Evolutionary conservation across 1,140 invertebrate genomes (phyloP).

Genomic region (Platyscapa corneri): DNA sequence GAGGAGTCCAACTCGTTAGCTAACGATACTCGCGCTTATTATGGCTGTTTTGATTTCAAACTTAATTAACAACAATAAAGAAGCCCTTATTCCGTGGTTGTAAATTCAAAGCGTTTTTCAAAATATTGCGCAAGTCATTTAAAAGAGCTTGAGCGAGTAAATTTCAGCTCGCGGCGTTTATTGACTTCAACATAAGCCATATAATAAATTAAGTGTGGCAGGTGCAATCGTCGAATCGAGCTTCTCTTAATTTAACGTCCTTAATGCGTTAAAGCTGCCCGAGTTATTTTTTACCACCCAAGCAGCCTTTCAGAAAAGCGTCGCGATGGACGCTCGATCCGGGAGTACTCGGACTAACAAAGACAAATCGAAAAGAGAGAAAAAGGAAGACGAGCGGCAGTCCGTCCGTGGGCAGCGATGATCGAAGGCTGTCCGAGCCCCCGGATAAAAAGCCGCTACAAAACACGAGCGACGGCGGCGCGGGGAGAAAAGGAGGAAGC

Average conservation of each 20-base stretch:
- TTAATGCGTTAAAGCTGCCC: neutral
- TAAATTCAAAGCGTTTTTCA: neutral
- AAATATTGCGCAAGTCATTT: neutral
- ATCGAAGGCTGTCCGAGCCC: too few species aligned
- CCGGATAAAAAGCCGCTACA: neutral
- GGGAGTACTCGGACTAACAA: neutral
- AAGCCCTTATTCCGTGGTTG: neutral
- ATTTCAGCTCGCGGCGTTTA: neutral
- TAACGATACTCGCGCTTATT: neutral
- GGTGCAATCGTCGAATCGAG: neutral
- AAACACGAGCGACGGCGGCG: neutral
- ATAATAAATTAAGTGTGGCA: neutral
- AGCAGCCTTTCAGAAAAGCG: neutral
- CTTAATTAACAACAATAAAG: constrained; percentile 16
- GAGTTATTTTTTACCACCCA: neutral
- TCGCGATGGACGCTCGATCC: neutral
- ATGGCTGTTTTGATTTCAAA: neutral
- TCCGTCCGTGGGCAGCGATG: too few species aligned
- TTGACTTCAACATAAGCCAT: neutral
- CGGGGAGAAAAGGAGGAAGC: neutral
- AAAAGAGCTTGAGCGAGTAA: neutral
- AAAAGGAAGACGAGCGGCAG: too few species aligned
- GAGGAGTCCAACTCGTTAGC: neutral
- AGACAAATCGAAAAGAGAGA: neutral
- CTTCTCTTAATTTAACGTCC: neutral